phyloP scores from a whole-genome alignment of 2,888 invertebrate genomes.

The Barypeithes pellucidus region DNA sequence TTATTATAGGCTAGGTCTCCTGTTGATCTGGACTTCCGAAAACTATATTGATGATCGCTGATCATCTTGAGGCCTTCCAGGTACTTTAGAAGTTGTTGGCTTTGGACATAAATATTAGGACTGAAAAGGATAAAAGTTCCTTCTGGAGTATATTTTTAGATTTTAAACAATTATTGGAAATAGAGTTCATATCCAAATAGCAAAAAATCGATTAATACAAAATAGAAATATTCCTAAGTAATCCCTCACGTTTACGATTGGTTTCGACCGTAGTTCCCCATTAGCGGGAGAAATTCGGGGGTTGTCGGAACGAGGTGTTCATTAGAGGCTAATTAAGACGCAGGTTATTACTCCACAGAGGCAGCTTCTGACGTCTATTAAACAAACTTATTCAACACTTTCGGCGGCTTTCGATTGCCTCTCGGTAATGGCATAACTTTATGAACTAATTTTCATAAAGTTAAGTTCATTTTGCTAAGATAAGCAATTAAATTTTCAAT shows the following conservation, averaged over 20 bases:
- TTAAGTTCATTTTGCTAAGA: conserved; percentile 35
- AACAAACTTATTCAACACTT: conserved; percentile 62
- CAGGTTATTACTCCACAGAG: conserved; percentile 65
- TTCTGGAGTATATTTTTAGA: too few species aligned
- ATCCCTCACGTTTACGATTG: neutral
- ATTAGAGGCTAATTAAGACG: conserved; percentile 66
- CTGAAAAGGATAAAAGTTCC: too few species aligned
- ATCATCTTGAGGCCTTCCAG: too few species aligned
- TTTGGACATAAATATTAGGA: too few species aligned
- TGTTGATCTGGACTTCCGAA: too few species aligned
- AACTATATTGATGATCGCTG: too few species aligned
- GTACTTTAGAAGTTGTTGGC: too few species aligned
- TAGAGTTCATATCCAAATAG: too few species aligned
- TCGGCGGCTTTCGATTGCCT: conserved; percentile 57
- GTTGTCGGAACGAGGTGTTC: conserved; percentile 62
- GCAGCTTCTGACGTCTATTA: conserved; percentile 64
- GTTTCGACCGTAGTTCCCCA: conserved; percentile 2
- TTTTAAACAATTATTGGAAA: too few species aligned
- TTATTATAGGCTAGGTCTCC: too few species aligned
- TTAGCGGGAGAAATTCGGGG: conserved; percentile 46
- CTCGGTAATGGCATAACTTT: conserved; percentile 45
- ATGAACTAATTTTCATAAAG: conserved; percentile 46
- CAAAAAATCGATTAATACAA: too few species aligned
- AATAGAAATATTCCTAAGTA: neutral
- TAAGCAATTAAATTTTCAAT: conserved; percentile 40